Evolutionary conservation across 2,113 vertebrate genomes (phyloP), one percentile per base, ranked within the genome.

Genomic region (Salvator merianae): DNA sequence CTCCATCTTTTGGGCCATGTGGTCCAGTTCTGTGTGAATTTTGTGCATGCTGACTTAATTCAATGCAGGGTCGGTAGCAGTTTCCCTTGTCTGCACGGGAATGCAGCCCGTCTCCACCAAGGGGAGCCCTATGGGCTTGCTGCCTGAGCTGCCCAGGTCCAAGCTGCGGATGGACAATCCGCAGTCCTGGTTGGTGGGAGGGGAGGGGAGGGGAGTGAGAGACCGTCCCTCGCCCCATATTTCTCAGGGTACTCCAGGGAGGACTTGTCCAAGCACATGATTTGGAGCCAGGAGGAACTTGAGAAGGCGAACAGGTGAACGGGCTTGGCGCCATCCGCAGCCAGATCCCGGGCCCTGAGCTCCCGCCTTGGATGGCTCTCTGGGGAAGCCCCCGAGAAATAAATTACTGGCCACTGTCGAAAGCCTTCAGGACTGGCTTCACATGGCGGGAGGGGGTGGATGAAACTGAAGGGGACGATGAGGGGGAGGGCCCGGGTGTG

Each of bases 221-320:
- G 65, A 30, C 8, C 22, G 0, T 32, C 7, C 4, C 88, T 1
- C 71, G n/a, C 84, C 76, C 86, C 0, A 78, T 7, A 2, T 38
- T 92, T 85, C 83, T 59, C 71, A 74, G 47, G 16, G 7, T 26
- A 7, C 86, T 86, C 89, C 74, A 69, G 84, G 86, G 85, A 90
- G 38, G 63, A 1, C 62, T 62, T 50, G 86, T 87, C 91, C 89
- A 88, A 85, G 88, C 88, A 47, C 84, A 38, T 71, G 32, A 43
- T 73, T 0, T 0, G 90, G 90, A 90, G 93, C 90, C 92, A 79
- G 88, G 68, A 83, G 76, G 10, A 40, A 85, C 73, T 55, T 86
- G 91, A 89, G 88, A 43, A 70, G 78, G 26, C 66, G 83, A 92
- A 88, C 94, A 91, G 94, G 91, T 93, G 92, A 93, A 78, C 77